Conservation (phyloP, 2,888 invertebrate species). For the Zootermopsis nevadensis region DNA sequence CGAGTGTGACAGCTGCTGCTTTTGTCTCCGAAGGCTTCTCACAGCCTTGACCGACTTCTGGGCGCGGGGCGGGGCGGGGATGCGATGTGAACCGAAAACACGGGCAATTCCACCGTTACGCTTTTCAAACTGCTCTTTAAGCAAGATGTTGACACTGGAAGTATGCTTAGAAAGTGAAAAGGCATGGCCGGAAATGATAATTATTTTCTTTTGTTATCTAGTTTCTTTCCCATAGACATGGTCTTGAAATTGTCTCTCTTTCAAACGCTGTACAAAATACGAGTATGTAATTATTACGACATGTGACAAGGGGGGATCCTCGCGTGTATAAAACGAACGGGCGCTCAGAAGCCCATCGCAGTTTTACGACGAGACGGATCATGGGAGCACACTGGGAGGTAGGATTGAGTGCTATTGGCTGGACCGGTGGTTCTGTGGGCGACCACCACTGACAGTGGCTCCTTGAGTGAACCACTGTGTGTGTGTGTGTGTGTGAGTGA, state of each 20-base stretch:
- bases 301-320: background rate
- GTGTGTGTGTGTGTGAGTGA: background rate
- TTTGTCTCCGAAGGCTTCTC: background rate
- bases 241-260: background rate
- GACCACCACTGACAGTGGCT: no score
- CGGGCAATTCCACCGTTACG: constrained; percentile 15
- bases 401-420: background rate
- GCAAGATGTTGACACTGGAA: constrained; percentile 8
- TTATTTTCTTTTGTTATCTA: constrained; percentile 19
- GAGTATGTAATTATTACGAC: constrained; percentile 15
- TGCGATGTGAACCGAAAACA: constrained; percentile 1
- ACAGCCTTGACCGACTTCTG: constrained; percentile 24
- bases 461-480: no score
- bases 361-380: background rate
- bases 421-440: background rate
- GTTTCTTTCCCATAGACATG: background rate
- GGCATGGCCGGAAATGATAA: constrained; percentile 8
- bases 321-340: background rate
- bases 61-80: background rate
- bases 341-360: background rate
- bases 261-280: background rate
- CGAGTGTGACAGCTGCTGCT: background rate
- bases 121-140: constrained; percentile 4
- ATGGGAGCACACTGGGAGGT: background rate
- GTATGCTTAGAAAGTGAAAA: constrained; percentile 26